These are phyloP conservation scores for Alligator mississippiensis DNA, from an alignment of 2,113 vertebrate species.

Conservation along the genomic window DNA sequence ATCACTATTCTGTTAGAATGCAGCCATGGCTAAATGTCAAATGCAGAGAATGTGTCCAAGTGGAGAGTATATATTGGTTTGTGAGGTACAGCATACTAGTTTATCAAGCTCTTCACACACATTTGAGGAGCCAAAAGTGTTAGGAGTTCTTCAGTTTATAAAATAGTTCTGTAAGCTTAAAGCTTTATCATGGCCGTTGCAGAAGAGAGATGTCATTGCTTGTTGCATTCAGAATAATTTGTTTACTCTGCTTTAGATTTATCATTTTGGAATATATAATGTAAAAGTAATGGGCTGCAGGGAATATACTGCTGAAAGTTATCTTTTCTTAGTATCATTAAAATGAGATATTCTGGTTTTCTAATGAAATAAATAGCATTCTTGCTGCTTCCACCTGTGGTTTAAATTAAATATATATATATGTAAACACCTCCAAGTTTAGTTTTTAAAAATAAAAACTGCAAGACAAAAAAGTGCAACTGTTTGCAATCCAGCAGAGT, in stretches of 20 bases:
- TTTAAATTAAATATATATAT: conserved; percentile 49
- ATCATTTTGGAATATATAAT: not conserved
- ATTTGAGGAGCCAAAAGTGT: not conserved
- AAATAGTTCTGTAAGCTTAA: not conserved
- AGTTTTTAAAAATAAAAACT: conserved; percentile 70
- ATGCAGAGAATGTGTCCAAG: not conserved
- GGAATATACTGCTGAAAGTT: not conserved
- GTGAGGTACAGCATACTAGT: not conserved
- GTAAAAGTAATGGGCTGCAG: not conserved
- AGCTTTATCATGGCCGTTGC: not conserved
- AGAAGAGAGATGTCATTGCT: not conserved
- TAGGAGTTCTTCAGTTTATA: not conserved
- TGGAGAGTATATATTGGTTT: not conserved
- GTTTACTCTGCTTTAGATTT: not conserved
- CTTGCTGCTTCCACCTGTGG: not conserved
- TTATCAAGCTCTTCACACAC: not conserved
- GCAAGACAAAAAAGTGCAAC: conserved; percentile 56
- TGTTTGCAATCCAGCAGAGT: conserved; percentile 39
- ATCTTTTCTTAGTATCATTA: not conserved
- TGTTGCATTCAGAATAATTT: not conserved
- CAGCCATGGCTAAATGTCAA: not conserved
- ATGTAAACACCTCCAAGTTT: conserved; percentile 60
- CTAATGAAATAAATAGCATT: conserved; percentile 1
- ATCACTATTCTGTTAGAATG: not conserved
- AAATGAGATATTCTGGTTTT: conserved; percentile 44